Base-by-base conservation (phyloP, 2,113 vertebrate species). In the Astatotilapia flaviijosephi region DNA sequence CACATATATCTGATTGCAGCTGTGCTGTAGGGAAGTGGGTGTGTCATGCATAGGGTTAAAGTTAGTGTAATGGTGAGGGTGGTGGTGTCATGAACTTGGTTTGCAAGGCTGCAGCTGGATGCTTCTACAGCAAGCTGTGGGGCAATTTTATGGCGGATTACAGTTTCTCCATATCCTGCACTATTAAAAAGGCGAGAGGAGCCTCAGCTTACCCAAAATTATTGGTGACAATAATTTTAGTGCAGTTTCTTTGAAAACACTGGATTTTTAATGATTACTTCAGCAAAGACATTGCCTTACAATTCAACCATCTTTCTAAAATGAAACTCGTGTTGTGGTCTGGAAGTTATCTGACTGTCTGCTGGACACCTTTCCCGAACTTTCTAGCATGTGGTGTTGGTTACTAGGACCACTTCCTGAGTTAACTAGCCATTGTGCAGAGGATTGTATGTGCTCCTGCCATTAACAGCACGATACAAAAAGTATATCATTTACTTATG, bases 351-450 rank as follows among this genome's bases (percentile, higher is more conserved):
- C 42, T 75, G 40, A 0, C 60, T 65, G 3, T 37, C 33, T 65
- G 0, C 40, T 75, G 68, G 68, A 4, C 21, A 47, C 40, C 42
- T 75, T 47, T 28, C 14, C 12, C 0, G 1, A 23, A 5, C 42
- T 47, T 4, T 47, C 42, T 77, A 49, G 23, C 70, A 49, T 28
- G 26, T 49, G 23, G 15, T 47, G 12, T 37, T 65, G 33, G 60
- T 47, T 28, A 75, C 23, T 19, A 28, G 2, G 14, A 19, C 40
- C 17, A 45, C 42, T 47, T 47, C 42, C 23, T 75, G 23, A 28
- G 42, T 47, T 47, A 47, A 75, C 23, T 26, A 28, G 68, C 68
- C 14, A 0, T 75, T 10, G 1, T 75, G 2, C 6, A 75, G 0
- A 47, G 1, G 40, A 28, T 75, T 47, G 14, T 75, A 28, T 75